Percentiles rank a stretch among this genome's conserved stretches.
phyloP scores from a whole-genome alignment of 2,888 invertebrate genomes.

The Nebria brevicollis region DNA sequence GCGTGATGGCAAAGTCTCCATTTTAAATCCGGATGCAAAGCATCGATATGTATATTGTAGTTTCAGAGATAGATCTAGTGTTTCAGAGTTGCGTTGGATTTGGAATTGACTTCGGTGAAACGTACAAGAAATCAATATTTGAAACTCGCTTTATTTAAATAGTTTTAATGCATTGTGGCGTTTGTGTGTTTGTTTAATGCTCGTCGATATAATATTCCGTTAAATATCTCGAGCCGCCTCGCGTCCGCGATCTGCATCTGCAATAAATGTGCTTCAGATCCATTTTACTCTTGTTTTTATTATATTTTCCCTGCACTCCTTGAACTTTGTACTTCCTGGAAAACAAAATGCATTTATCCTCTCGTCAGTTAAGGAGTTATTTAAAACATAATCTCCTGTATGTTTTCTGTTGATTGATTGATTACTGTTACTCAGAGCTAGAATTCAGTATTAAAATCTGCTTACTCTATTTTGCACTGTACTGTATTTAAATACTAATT shows the following conservation, averaged over 20 bases:
- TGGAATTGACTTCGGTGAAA: constrained; percentile 45
- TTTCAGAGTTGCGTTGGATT: neutral
- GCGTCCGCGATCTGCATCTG: neutral
- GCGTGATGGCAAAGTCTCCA: constrained; percentile 1
- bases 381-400: neutral
- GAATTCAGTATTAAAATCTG: constrained; percentile 14
- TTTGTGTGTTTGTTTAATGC: neutral
- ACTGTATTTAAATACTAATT: no score
- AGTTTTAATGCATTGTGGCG: constrained; percentile 41
- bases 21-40: neutral
- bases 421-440: no score
- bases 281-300: neutral
- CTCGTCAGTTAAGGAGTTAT: neutral
- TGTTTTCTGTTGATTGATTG: no score
- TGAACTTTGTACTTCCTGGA: neutral
- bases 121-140: constrained; percentile 44
- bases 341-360: neutral
- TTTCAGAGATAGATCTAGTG: neutral
- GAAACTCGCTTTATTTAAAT: constrained; percentile 43
- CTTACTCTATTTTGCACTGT: no score
- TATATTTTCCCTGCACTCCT: neutral
- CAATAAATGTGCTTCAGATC: neutral
- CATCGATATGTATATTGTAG: neutral
- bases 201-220: constrained; percentile 1
- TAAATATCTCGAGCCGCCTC: neutral